These are phyloP conservation scores for Limulus polyphemus DNA, from an alignment of 2,888 invertebrate genomes.

Conservation along the genomic window DNA sequence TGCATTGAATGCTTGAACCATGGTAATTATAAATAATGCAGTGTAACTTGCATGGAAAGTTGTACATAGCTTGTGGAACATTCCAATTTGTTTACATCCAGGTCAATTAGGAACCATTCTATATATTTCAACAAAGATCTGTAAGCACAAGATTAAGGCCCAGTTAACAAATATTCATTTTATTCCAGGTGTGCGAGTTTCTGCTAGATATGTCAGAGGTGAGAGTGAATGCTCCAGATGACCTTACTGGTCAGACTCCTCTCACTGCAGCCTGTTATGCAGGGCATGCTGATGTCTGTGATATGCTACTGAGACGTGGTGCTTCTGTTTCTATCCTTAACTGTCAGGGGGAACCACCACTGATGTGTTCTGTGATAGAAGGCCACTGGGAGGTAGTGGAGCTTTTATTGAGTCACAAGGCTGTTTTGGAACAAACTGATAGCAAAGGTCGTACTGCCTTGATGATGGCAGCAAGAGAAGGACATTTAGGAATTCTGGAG, in stretches of 20 bases:
- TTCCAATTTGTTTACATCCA: too few relatives aligned
- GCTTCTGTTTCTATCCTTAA: slow-evolving; percentile 47
- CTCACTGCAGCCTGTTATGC: slow-evolving; percentile 71
- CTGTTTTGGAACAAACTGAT: slow-evolving; percentile 51
- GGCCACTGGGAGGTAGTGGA: slow-evolving; percentile 79
- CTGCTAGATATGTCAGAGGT: slow-evolving; percentile 72
- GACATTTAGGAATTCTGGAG: slow-evolving; percentile 60
- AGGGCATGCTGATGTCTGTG: slow-evolving; percentile 65
- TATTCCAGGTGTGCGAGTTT: slow-evolving; percentile 53
- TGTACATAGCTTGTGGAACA: too few relatives aligned
- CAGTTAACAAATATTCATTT: too few relatives aligned
- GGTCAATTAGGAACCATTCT: too few relatives aligned
- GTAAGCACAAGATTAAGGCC: too few relatives aligned
- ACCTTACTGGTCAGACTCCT: slow-evolving; percentile 69
- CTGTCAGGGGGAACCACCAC: slow-evolving; percentile 54
- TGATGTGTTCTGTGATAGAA: slow-evolving; percentile 73
- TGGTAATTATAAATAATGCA: too few relatives aligned
- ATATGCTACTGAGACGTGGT: slow-evolving; percentile 62
- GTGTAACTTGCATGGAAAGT: too few relatives aligned
- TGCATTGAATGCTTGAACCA: too few relatives aligned
- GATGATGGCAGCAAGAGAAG: slow-evolving; percentile 58
- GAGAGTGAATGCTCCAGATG: slow-evolving; percentile 57
- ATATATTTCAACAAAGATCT: too few relatives aligned
- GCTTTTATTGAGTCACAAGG: slow-evolving; percentile 50
- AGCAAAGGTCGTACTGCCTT: slow-evolving; percentile 67